Percentiles rank a stretch among this genome's conserved stretches.
These are phyloP conservation scores for Macrosteles quadrilineatus DNA, from an alignment of 1,140 invertebrate genomes.

Conservation along the genomic window DNA sequence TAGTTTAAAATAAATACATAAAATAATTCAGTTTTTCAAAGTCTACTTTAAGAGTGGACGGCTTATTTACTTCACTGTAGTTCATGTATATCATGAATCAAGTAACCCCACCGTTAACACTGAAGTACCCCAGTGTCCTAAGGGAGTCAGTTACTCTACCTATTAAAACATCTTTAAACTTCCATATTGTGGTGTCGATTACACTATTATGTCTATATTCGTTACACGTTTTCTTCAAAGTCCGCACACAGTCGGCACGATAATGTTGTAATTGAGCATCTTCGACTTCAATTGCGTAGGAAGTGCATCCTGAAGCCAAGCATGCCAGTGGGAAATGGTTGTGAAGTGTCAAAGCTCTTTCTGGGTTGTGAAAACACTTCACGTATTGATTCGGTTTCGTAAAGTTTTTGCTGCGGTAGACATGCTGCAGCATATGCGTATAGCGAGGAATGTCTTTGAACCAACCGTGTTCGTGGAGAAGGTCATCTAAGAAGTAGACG, in stretches of 20 bases:
- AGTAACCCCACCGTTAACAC: constrained; percentile 8
- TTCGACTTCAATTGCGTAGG: constrained; percentile 78
- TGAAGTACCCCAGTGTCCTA: constrained; percentile 71
- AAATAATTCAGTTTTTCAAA: too few species aligned
- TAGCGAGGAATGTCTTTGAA: constrained; percentile 84
- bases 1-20: too few species aligned
- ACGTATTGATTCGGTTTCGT: constrained; percentile 92
- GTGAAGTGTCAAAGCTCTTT: constrained; percentile 84
- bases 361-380: constrained; percentile 92
- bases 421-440: constrained; percentile 93
- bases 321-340: constrained; percentile 93
- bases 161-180: constrained; percentile 76
- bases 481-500: constrained; percentile 92
- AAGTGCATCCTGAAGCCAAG: constrained; percentile 80
- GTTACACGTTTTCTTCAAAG: constrained; percentile 81
- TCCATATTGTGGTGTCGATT: constrained; percentile 86
- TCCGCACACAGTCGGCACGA: constrained; percentile 87
- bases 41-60: too few species aligned
- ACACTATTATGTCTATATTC: constrained; percentile 81
- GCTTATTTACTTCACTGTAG: too few species aligned
- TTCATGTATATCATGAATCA: constrained; percentile 7
- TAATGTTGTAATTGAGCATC: constrained; percentile 93
- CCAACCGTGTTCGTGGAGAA: constrained; percentile 77
- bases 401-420: constrained; percentile 86
- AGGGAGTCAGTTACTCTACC: constrained; percentile 68